Conservation (phyloP, 2,888 invertebrate genomes). For the Plebejus anna region DNA sequence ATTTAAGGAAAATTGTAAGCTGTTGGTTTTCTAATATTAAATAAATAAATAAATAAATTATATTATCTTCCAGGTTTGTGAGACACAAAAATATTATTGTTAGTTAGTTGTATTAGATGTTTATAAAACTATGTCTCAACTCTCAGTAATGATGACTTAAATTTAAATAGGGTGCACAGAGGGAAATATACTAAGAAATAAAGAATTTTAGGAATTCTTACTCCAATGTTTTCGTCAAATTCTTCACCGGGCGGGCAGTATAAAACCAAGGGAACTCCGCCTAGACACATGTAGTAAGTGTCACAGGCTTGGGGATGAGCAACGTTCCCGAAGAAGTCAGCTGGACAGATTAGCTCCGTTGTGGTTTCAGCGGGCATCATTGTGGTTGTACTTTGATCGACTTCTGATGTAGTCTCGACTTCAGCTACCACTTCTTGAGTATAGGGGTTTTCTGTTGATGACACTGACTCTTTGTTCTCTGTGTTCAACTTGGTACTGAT, state of each 20-base stretch:
- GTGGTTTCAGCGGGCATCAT: constrained; percentile 33
- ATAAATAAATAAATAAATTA: no score
- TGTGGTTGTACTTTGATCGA: constrained; percentile 31
- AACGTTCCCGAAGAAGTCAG: constrained; percentile 37
- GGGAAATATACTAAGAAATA: neutral
- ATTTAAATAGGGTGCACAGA: no score
- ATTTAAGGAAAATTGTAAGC: no score
- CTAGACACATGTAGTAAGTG: constrained; percentile 39
- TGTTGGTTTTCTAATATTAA: no score
- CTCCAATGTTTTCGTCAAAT: constrained; percentile 36
- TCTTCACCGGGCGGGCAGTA: constrained; percentile 40
- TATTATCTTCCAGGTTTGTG: no score
- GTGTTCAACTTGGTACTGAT: neutral
- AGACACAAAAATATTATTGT: no score
- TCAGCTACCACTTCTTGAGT: neutral
- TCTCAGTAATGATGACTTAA: no score
- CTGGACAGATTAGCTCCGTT: constrained; percentile 37
- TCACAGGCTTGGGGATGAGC: constrained; percentile 39
- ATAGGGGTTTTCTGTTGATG: neutral
- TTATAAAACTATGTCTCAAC: no score
- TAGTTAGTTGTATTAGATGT: no score
- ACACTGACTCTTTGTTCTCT: neutral
- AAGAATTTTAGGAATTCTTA: constrained; percentile 31
- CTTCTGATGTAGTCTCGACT: constrained; percentile 9
- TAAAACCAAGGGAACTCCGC: constrained; percentile 35